These are phyloP conservation scores for Neodiprion fabricii DNA, from an alignment of 1,140 invertebrate species.

Conservation along the genomic window DNA sequence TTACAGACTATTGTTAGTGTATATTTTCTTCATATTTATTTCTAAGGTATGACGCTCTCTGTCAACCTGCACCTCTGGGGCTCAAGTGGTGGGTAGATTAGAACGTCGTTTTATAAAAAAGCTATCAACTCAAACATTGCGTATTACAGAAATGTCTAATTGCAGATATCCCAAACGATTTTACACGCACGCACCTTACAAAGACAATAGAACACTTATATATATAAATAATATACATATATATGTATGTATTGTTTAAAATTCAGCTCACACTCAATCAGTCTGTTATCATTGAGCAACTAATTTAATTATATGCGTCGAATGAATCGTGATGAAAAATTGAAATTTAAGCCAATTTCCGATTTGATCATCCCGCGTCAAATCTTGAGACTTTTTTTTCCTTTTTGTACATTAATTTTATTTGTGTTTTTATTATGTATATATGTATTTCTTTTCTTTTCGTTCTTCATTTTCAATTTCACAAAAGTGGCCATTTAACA, in stretches of 20 bases:
- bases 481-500: no score
- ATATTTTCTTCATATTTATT: constrained; percentile 1
- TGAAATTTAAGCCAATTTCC: constrained; percentile 28
- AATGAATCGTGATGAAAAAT: not conserved
- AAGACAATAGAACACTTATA: no score
- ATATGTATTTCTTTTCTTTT: no score
- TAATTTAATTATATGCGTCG: not conserved
- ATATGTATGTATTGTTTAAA: not conserved
- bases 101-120: not conserved
- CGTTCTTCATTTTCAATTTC: no score
- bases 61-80: constrained; percentile 27
- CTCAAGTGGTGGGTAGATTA: constrained; percentile 28
- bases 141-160: not conserved
- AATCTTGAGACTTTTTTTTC: constrained; percentile 12
- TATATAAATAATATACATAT: no score
- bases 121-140: not conserved
- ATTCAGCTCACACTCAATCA: not conserved
- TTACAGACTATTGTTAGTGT: not conserved
- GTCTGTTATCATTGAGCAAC: not conserved
- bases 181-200: no score
- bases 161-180: no score
- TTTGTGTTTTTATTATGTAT: no score
- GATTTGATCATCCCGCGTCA: constrained; percentile 28
- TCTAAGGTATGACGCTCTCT: constrained; percentile 14
- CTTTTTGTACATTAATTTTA: constrained; percentile 10